phyloP scores from a whole-genome alignment of 2,113 vertebrate species.

The Anarhynchus alexandrinus region DNA sequence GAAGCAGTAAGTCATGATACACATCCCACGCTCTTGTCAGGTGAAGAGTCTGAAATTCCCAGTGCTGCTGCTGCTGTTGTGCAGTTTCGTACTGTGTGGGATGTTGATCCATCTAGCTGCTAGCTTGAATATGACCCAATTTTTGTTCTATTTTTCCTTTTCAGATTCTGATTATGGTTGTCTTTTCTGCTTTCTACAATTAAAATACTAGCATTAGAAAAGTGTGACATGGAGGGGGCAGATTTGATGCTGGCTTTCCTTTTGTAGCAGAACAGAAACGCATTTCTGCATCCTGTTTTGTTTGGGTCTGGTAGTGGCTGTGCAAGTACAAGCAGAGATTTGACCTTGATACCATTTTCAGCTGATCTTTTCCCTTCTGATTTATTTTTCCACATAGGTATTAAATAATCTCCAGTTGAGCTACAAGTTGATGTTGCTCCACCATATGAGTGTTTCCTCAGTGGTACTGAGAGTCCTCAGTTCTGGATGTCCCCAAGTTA shows the following conservation, averaged over 20 bases:
- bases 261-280: background rate
- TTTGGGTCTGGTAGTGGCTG: background rate
- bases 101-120: constrained; percentile 24
- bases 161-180: constrained; percentile 4
- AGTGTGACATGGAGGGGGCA: background rate
- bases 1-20: constrained; percentile 42
- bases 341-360: background rate
- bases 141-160: constrained; percentile 47
- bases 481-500: background rate
- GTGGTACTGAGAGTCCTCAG: background rate
- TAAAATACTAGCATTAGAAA: constrained; percentile 8
- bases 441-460: background rate
- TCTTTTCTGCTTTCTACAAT: background rate
- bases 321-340: background rate
- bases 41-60: constrained; percentile 38
- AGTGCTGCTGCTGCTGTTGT: constrained; percentile 37
- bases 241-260: background rate
- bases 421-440: background rate
- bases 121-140: constrained; percentile 45
- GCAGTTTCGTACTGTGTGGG: constrained; percentile 22
- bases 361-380: background rate
- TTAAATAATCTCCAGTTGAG: background rate
- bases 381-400: background rate
- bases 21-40: constrained; percentile 44
- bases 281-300: background rate